phyloP scores from a whole-genome alignment of 2,113 vertebrate genomes.

The Sarotherodon lohbergeri region DNA sequence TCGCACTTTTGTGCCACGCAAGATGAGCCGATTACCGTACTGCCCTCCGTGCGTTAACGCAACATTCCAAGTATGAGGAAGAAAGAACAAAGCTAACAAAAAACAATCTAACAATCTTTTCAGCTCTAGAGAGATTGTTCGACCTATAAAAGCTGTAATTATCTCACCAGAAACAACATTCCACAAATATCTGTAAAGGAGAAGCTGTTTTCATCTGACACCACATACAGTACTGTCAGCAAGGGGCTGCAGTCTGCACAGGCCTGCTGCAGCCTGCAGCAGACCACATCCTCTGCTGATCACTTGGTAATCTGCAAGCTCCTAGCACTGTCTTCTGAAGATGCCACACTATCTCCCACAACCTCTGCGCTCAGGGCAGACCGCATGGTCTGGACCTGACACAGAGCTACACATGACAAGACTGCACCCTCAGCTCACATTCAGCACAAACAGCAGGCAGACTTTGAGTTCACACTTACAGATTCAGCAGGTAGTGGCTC shows the following conservation, averaged over 20 bases:
- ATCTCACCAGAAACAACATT: neutral
- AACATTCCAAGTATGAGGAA: neutral
- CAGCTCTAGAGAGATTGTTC: neutral
- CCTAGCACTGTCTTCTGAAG: neutral
- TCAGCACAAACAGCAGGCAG: neutral
- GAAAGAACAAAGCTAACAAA: neutral
- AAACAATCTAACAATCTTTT: neutral
- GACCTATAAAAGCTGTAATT: neutral
- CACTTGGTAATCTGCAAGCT: neutral
- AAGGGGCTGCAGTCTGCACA: neutral
- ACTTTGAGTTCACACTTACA: constrained; percentile 40
- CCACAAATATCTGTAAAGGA: neutral
- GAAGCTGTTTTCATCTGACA: neutral
- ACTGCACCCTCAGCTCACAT: neutral
- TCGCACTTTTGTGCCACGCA: neutral
- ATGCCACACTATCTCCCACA: neutral
- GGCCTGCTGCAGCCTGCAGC: constrained; percentile 22
- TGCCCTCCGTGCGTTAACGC: neutral
- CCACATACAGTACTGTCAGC: neutral
- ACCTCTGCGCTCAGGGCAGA: neutral
- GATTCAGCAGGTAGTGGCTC: neutral
- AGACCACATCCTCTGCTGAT: constrained; percentile 38
- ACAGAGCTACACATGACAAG: neutral
- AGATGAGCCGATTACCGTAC: neutral
- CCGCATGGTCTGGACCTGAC: neutral